Conservation (phyloP, 2,797 vertebrate species). For the Syngnathus rostellatus region DNA sequence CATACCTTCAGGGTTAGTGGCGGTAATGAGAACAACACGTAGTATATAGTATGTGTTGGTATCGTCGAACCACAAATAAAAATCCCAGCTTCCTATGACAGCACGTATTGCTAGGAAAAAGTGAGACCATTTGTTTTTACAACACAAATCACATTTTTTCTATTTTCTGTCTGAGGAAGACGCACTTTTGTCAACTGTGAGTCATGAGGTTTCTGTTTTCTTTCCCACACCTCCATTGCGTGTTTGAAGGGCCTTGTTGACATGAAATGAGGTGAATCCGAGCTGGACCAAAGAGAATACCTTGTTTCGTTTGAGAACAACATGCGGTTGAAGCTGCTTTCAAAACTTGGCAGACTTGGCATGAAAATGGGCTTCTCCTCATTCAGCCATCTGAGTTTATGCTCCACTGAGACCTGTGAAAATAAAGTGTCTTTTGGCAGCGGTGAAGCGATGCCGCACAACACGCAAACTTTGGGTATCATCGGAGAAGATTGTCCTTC, state of each 20-base stretch:
- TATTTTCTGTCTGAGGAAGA: constrained; percentile 16
- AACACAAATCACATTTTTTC: constrained; percentile 27
- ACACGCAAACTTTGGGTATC: constrained; percentile 27
- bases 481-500: constrained; percentile 25
- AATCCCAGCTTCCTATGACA: constrained; percentile 8
- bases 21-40: neutral
- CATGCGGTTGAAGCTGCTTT: constrained; percentile 31
- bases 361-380: constrained; percentile 34
- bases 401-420: constrained; percentile 51
- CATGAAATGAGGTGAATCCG: constrained; percentile 59
- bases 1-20: neutral
- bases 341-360: constrained; percentile 50
- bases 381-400: constrained; percentile 50
- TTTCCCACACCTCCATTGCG: constrained; percentile 13
- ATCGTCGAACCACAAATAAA: neutral
- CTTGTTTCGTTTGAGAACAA: constrained; percentile 45
- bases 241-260: constrained; percentile 53
- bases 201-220: constrained; percentile 34
- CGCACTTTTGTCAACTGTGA: constrained; percentile 49
- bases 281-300: constrained; percentile 56
- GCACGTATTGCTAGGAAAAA: constrained; percentile 30
- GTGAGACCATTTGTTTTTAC: constrained; percentile 45
- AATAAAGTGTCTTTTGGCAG: constrained; percentile 61
- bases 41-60: neutral
- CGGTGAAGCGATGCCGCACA: constrained; percentile 28